These are phyloP conservation scores for Pinctada fucata DNA, from an alignment of 2,888 invertebrate species.

Conservation along the genomic window DNA sequence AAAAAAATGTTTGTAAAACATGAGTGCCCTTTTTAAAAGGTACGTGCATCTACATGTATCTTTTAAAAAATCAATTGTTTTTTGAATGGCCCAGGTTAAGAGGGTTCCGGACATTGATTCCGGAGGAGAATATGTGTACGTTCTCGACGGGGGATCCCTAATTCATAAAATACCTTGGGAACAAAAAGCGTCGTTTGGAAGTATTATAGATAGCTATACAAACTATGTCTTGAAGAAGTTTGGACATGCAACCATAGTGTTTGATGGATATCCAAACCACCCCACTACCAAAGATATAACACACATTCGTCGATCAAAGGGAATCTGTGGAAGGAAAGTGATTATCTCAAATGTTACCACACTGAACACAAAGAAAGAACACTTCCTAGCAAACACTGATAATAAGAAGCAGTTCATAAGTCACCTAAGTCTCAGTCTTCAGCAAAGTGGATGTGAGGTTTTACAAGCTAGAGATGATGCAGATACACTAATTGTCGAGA, in stretches of 20 bases:
- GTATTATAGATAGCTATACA: slow-evolving; percentile 2
- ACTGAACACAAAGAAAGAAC: neutral
- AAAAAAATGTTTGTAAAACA: no score
- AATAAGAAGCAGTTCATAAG: slow-evolving; percentile 58
- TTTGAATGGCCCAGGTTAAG: no score
- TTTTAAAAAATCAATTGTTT: no score
- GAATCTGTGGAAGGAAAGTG: neutral
- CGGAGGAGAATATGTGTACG: no score
- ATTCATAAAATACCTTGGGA: neutral
- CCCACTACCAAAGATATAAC: slow-evolving; percentile 42
- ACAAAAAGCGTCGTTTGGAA: slow-evolving; percentile 3
- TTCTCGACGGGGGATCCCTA: slow-evolving; percentile 9
- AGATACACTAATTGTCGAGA: slow-evolving; percentile 52
- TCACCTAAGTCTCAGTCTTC: slow-evolving; percentile 36
- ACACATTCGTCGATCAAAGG: slow-evolving; percentile 29
- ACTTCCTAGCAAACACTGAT: slow-evolving; percentile 42
- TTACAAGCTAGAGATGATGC: slow-evolving; percentile 49
- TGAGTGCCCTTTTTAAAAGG: no score
- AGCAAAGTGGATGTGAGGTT: slow-evolving; percentile 26
- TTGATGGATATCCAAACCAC: slow-evolving; percentile 44
- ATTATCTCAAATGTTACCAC: neutral
- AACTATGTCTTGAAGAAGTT: neutral
- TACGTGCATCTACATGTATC: no score
- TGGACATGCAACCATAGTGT: slow-evolving; percentile 43
- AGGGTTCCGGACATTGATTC: neutral